Base-by-base conservation (phyloP, 2,888 invertebrate genomes). In the Thymelicus sylvestris region DNA sequence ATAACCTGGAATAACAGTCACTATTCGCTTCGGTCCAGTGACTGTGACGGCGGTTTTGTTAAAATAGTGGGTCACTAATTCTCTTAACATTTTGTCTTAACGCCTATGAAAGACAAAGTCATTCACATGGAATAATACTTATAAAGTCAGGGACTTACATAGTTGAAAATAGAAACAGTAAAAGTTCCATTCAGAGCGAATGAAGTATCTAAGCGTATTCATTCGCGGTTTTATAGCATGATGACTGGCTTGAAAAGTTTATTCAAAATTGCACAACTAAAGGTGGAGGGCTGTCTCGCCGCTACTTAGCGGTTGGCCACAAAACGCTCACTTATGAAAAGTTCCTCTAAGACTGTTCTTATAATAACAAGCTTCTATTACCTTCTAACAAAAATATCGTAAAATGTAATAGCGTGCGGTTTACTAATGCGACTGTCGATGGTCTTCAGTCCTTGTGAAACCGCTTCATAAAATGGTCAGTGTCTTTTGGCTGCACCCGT, bases 261-360 rank as follows among this genome's bases (percentile, higher is more conserved):
- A 63, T 55, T 52, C 61, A 50, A 62, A 39, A 71, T 71, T 71
- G 82, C 80, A 80, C 81, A 83, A 86, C 83, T 82, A 81, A 76
- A 78, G 79, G 75, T 73, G 71, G 77, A 81, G 83, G 66, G 55
- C 64, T 75, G 78, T 79, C 78, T 77, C 76, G 78, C 81, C 82
- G 78, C 81, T 82, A 80, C 80, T 89, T 88, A 86, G 88, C 76
- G 90, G 89, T 87, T 83, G 57, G 75, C 90, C 88, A 79, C 90
- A 89, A 87, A 83, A 86, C 79, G 76, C 80, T 80, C 75, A 77
- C 73, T 78, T 80, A 76, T 80, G 80, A 84, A 83, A 75, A 82
- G 81, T 87, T 86, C 84, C 86, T 85, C 82, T 71, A 66, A 69
- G 67, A 64, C 71, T 73, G 24, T 67, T 48, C 38, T 39, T 44